phyloP scores from a whole-genome alignment of 2,797 vertebrate genomes.

The Mionectes olivaceus region DNA sequence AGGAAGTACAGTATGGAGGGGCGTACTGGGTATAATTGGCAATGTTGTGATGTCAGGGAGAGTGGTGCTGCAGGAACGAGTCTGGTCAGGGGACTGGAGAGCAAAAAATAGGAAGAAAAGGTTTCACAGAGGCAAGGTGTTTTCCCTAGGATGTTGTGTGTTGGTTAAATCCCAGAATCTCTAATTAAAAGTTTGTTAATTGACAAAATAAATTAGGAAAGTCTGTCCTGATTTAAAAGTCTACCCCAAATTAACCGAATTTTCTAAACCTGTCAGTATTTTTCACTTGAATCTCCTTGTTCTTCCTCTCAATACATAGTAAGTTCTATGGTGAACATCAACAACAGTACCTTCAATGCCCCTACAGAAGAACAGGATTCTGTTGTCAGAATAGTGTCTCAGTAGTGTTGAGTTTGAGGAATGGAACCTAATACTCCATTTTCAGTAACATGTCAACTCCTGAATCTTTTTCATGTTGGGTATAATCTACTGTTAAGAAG shows the following conservation, averaged over 20 bases:
- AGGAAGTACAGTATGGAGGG: accelerated
- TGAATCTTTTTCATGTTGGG: not conserved
- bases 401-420: not conserved
- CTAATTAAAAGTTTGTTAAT: not conserved
- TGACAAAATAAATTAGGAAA: not conserved
- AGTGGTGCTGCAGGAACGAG: not conserved
- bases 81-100: accelerated
- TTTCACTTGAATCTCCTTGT: not conserved
- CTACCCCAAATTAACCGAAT: not conserved
- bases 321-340: not conserved
- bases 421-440: not conserved
- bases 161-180: not conserved
- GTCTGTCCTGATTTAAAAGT: not conserved
- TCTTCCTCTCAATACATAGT: not conserved
- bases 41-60: not conserved
- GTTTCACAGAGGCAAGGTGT: not conserved
- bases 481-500: not conserved
- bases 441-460: not conserved
- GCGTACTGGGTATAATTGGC: accelerated
- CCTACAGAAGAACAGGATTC: not conserved
- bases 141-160: not conserved
- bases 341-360: not conserved
- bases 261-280: not conserved
- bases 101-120: not conserved
- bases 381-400: not conserved